Evolutionary conservation across 2,888 invertebrate genomes (phyloP).

Genomic region (Torymus auratus): DNA sequence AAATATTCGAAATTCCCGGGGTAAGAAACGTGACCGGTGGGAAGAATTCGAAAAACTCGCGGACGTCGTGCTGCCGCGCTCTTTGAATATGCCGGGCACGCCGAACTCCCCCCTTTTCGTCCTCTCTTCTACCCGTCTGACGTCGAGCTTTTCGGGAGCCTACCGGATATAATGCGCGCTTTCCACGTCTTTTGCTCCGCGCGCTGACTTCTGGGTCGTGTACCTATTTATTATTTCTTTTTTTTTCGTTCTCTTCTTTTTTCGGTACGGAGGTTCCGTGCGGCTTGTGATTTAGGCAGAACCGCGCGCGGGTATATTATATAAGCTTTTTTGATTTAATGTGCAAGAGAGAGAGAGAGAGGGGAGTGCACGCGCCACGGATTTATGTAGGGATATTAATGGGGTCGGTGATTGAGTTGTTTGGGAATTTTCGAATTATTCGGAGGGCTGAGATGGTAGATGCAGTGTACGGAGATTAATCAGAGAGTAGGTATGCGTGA

Average conservation of each 20-base stretch:
- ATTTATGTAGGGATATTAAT: too few relatives aligned
- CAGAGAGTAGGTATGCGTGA: too few relatives aligned
- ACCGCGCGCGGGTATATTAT: too few relatives aligned
- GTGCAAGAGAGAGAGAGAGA: too few relatives aligned
- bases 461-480: too few relatives aligned
- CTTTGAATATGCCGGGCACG: constrained; percentile 60
- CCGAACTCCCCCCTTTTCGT: constrained; percentile 15
- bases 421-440: too few relatives aligned
- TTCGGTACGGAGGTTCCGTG: too few relatives aligned
- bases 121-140: background rate
- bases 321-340: too few relatives aligned
- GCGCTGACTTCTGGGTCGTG: background rate
- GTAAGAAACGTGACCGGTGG: constrained; percentile 49
- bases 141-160: constrained; percentile 12
- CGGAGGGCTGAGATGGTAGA: too few relatives aligned
- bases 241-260: background rate
- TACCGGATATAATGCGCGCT: constrained; percentile 29
- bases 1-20: constrained; percentile 61
- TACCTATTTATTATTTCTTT: background rate
- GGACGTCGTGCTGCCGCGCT: constrained; percentile 4
- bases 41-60: constrained; percentile 56
- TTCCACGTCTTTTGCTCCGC: background rate
- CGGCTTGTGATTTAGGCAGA: too few relatives aligned
- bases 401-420: too few relatives aligned
- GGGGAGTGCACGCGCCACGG: too few relatives aligned